These are phyloP conservation scores for Lineus longissimus DNA, from an alignment of 1,140 invertebrate species.

Conservation along the genomic window DNA sequence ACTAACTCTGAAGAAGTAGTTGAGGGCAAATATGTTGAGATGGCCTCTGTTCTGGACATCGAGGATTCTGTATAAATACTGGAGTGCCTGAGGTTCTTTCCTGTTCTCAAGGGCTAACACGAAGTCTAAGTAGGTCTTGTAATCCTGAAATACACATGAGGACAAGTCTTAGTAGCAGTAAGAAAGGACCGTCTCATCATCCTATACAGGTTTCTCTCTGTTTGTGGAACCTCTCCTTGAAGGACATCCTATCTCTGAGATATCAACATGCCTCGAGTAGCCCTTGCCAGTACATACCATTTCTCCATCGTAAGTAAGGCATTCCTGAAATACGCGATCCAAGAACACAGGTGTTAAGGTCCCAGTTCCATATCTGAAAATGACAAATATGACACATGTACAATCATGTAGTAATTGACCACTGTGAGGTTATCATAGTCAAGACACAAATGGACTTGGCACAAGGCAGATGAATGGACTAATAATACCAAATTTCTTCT, in stretches of 20 bases:
- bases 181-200: neutral
- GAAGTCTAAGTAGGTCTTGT: conserved; percentile 94
- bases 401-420: neutral
- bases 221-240: no score
- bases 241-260: no score
- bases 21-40: conserved; percentile 83
- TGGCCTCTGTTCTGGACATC: conserved; percentile 86
- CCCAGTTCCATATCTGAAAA: conserved; percentile 77
- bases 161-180: neutral
- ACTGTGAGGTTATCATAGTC: no score
- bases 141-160: conserved; percentile 66
- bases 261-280: no score
- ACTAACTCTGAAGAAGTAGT: conserved; percentile 85
- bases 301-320: conserved; percentile 90
- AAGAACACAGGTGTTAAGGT: conserved; percentile 89
- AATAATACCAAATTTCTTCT: no score
- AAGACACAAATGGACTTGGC: no score
- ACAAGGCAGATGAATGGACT: no score
- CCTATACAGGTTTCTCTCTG: neutral
- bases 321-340: conserved; percentile 91
- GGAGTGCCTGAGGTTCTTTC: conserved; percentile 82
- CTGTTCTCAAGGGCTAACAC: conserved; percentile 90
- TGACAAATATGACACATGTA: neutral
- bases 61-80: conserved; percentile 87
- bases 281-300: conserved; percentile 61